Base-by-base conservation (phyloP, 1,140 invertebrate genomes). In the Drosophila navojoa region DNA sequence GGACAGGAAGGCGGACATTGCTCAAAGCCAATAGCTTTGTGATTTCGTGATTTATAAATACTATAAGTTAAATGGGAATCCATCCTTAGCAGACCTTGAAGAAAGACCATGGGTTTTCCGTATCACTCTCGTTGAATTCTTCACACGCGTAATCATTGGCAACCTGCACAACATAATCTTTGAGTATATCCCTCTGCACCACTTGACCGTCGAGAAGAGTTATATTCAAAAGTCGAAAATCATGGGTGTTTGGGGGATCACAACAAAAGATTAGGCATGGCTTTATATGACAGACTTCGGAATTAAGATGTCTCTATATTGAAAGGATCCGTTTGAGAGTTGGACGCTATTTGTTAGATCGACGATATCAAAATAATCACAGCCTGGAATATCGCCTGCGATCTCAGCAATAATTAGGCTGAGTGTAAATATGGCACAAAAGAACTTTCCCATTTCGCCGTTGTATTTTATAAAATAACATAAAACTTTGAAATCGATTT, bases 211-310 rank as follows among this genome's bases (percentile, higher is more conserved):
- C n/a, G n/a, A n/a, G n/a, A n/a, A n/a, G n/a, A n/a, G n/a, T n/a
- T n/a, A n/a, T n/a, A n/a, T n/a, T n/a, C n/a, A n/a, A n/a, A n/a
- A n/a, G n/a, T n/a, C n/a, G n/a, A n/a, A n/a, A n/a, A n/a, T n/a
- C n/a, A n/a, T n/a, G n/a, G n/a, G n/a, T n/a, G n/a, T n/a, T n/a
- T n/a, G n/a, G n/a, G n/a, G n/a, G n/a, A n/a, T n/a, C 57, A 50
- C 87, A 89, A n/a, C 87, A 89, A 15, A 90, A 77, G 0, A 64
- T 67, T 7, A 90, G 42, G 22, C 89, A 91, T 1, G 52, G 9
- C 32, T 55, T 81, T 2, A 75, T 1, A 2, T 72, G 27, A 13
- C 86, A 90, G 0, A 76, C 47, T 71, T 44, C 3, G 87, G 74
- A 44, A 84, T 72, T 7, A 90, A 6, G 2, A 85, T 11, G 4